A percentile compares a stretch with the other conserved stretches of the same genome.
Conservation (phyloP, 2,888 invertebrate genomes). For the Lepas anatifera region DNA sequence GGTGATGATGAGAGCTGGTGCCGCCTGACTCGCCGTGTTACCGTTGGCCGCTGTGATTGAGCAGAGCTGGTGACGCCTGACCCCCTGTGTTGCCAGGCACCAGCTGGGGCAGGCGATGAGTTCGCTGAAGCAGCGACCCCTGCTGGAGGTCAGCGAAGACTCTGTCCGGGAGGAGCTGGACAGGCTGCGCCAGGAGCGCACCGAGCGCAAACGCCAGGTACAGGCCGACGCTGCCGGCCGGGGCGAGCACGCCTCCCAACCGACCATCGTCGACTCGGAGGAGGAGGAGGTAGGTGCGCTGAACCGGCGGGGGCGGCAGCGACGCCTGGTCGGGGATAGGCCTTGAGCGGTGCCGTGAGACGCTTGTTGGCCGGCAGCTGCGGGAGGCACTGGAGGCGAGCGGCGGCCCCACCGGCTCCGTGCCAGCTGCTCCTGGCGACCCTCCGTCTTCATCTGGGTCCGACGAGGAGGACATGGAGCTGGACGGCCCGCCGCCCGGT, state of each 20-base stretch:
- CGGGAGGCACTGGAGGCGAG: no score
- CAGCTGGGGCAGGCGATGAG: not conserved
- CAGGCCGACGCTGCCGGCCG: not conserved
- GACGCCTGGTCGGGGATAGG: no score
- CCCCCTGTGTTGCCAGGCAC: not conserved
- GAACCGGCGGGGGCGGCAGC: no score
- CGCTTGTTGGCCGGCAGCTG: no score
- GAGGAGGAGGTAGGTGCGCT: not conserved
- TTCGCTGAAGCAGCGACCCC: not conserved
- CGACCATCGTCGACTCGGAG: not conserved
- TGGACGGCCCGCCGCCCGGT: no score
- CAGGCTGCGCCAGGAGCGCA: conserved; percentile 6
- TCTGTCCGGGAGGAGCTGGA: not conserved
- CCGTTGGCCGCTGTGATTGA: no score
- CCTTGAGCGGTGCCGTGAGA: no score
- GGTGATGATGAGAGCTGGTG: not conserved
- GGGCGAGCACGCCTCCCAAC: not conserved
- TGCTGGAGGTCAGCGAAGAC: not conserved
- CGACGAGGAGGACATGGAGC: no score
- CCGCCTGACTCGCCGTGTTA: not conserved
- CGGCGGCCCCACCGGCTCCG: no score
- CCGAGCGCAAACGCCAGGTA: not conserved
- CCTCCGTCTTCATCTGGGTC: no score
- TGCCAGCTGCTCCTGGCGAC: no score
- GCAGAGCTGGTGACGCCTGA: not conserved